These are phyloP conservation scores for Dendrolimus pini DNA, from an alignment of 2,888 invertebrate genomes.

Conservation along the genomic window DNA sequence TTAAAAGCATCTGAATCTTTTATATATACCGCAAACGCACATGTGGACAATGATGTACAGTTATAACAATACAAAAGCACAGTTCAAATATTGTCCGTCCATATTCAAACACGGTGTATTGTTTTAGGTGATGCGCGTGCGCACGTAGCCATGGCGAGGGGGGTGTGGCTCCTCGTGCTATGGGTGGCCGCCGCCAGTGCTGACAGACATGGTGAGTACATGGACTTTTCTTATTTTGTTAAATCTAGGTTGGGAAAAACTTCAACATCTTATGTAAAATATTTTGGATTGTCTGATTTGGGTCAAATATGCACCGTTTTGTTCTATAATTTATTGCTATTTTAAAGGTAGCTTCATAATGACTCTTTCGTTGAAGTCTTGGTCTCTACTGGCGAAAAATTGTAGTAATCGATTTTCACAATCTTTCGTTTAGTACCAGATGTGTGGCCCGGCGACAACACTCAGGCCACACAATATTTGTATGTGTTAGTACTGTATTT, in stretches of 20 bases:
- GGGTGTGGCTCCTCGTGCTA: constrained; percentile 61
- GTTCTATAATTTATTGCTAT: too few relatives aligned
- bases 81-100: constrained; percentile 52
- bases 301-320: too few relatives aligned
- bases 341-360: too few relatives aligned
- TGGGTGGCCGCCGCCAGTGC: constrained; percentile 66
- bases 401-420: too few relatives aligned
- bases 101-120: constrained; percentile 55
- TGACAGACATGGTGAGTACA: constrained; percentile 61
- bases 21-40: not conserved
- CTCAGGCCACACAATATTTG: too few relatives aligned
- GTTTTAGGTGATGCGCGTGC: constrained; percentile 71
- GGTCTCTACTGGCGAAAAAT: too few relatives aligned
- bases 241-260: not conserved
- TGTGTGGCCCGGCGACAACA: too few relatives aligned
- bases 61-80: not conserved
- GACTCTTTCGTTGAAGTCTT: too few relatives aligned
- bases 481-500: too few relatives aligned
- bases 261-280: not conserved
- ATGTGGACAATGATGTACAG: not conserved
- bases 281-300: too few relatives aligned
- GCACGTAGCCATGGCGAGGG: constrained; percentile 62
- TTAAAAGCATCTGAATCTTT: not conserved
- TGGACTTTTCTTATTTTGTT: constrained; percentile 7
- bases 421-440: too few relatives aligned